Base-by-base conservation (phyloP, 2,888 invertebrate species). In the Osedax fenrisi region DNA sequence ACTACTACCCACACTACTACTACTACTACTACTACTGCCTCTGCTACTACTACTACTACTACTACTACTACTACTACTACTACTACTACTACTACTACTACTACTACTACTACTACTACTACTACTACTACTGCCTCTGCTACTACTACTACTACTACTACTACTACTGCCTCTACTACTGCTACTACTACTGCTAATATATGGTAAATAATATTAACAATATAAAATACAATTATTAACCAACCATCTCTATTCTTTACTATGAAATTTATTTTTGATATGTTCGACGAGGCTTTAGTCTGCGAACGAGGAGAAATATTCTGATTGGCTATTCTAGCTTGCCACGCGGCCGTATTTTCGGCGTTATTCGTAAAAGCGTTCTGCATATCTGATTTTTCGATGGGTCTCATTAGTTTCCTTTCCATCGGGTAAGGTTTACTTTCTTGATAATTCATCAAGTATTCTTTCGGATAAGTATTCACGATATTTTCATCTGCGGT, bases 1-100 rank as follows among this genome's bases (percentile, higher is more conserved):
- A 75, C 76, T 75, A 74, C 73, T 76, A 70, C 72, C 69, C 56
- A 67, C 68, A 67, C 72, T 76, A 72, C 76, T 76, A 72, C 71
- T 76, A 72, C 75, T 76, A 72, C 75, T 76, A 76, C 72, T 76
- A 72, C 66, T 76, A 76, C 66, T 76, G 75, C 26, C 75, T 76
- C 27, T 77, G 56, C 67, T 76, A 74, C 25, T 74, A 27, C 66
- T 73, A 72, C 25, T 73, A 21, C 67, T 5, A 67, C 67, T 73
- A 67, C 72, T 76, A 72, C 76, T 76, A 72, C 71, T 76, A 72
- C 75, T 76, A 72, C 75, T 76, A 76, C 72, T 76, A 72, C 66
- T 76, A 76, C 66, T 76, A 76, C 26, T 76, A 76, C 27, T 77
- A 66, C 67, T 76, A 74, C 25, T 74, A 27, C 66, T 73, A 72